phyloP scores from a whole-genome alignment of 2,113 vertebrate species.

The Zootoca vivipara region DNA sequence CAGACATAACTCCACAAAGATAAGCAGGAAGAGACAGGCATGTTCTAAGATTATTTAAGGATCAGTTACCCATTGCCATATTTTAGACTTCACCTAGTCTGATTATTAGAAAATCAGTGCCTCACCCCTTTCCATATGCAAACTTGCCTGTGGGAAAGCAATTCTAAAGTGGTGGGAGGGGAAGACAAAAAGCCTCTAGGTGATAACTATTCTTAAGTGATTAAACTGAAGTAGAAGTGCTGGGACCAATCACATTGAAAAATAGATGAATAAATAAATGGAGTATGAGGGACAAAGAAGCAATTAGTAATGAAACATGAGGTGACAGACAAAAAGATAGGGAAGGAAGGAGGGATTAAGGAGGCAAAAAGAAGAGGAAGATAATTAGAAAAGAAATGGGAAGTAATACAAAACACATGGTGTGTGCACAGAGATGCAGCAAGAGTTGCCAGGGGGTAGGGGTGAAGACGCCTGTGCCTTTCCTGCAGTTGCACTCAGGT shows the following conservation, averaged over 20 bases:
- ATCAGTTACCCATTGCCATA: neutral
- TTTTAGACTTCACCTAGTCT: neutral
- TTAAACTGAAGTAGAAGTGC: neutral
- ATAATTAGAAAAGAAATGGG: neutral
- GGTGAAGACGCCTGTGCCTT: neutral
- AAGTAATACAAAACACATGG: neutral
- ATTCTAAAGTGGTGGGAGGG: neutral
- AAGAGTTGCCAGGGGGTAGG: too few species aligned
- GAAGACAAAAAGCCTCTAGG: neutral
- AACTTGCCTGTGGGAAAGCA: neutral
- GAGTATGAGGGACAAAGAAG: neutral
- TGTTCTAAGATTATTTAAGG: neutral
- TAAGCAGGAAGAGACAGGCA: conserved; percentile 8
- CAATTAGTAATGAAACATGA: neutral
- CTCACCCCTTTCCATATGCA: neutral
- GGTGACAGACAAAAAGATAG: too few species aligned
- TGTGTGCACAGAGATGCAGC: neutral
- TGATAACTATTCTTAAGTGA: neutral
- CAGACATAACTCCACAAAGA: neutral
- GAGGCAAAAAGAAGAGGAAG: neutral
- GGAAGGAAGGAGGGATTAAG: too few species aligned
- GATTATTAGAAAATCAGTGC: neutral
- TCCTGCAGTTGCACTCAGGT: neutral
- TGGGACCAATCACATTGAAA: too few species aligned
- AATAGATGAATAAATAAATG: neutral